Percentiles rank a stretch among this genome's conserved stretches.
phyloP scores from a whole-genome alignment of 2,113 vertebrate genomes.

The Poeciliopsis turrubarensis region DNA sequence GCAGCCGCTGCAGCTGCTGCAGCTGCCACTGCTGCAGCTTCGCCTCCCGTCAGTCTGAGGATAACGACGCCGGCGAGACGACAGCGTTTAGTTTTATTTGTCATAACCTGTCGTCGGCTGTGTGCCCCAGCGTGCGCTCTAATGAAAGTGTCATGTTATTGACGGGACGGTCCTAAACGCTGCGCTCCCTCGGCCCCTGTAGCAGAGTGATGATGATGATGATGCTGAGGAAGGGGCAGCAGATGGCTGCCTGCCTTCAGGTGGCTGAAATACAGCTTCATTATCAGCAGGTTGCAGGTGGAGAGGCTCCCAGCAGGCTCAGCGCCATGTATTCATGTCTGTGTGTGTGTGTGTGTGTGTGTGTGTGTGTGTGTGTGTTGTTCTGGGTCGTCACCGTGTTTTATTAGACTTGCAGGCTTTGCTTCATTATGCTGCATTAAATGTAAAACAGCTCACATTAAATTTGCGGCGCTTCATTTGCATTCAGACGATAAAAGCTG shows the following conservation, averaged over 20 bases:
- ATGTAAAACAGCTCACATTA: slow-evolving; percentile 18
- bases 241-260: slow-evolving; percentile 74
- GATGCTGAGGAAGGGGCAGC: slow-evolving; percentile 50
- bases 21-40: background rate
- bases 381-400: background rate
- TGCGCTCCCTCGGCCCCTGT: slow-evolving; percentile 29
- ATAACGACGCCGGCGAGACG: background rate
- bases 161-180: slow-evolving; percentile 50
- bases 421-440: slow-evolving; percentile 28
- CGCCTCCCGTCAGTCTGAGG: background rate
- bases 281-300: slow-evolving; percentile 78
- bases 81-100: slow-evolving; percentile 24
- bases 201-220: slow-evolving; percentile 18
- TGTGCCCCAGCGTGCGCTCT: slow-evolving; percentile 22
- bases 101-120: background rate
- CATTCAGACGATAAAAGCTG: slow-evolving; percentile 1
- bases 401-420: slow-evolving; percentile 7
- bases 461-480: slow-evolving; percentile 11
- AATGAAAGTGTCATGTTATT: slow-evolving; percentile 62
- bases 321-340: slow-evolving; percentile 1
- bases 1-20: background rate
- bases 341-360: background rate
- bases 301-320: slow-evolving; percentile 40
- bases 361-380: background rate
- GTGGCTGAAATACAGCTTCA: slow-evolving; percentile 71